A percentile compares a stretch with the other conserved stretches of the same genome.
Evolutionary conservation across 2,797 vertebrate genomes (phyloP).

Genomic region (Anas bernieri): DNA sequence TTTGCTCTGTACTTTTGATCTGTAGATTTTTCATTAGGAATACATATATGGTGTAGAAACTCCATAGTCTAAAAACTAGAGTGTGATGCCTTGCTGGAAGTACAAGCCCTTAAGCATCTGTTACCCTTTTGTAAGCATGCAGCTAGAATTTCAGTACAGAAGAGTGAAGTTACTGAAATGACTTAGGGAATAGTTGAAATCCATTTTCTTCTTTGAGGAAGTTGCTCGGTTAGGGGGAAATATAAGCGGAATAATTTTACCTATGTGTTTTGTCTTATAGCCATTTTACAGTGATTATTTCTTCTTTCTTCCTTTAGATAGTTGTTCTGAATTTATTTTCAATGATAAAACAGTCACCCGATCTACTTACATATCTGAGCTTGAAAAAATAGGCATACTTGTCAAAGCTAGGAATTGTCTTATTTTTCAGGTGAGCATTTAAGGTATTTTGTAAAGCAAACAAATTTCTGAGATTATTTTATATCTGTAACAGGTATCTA

Average conservation of each 20-base stretch:
- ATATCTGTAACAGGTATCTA: neutral
- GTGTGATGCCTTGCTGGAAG: neutral
- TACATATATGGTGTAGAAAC: neutral
- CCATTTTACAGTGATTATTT: neutral
- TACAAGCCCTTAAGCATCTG: fast-evolving
- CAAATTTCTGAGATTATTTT: neutral
- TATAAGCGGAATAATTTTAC: neutral
- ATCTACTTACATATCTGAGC: slow-evolving; percentile 80
- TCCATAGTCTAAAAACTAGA: neutral
- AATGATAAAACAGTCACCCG: slow-evolving; percentile 78
- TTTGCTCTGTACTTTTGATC: neutral
- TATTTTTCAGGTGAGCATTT: slow-evolving; percentile 90
- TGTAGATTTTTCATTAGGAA: neutral
- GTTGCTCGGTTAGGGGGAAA: neutral
- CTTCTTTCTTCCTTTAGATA: slow-evolving; percentile 77
- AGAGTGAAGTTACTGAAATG: neutral
- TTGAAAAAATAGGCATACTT: slow-evolving; percentile 88
- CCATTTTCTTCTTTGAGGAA: neutral
- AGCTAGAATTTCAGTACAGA: neutral
- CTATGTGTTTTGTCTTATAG: neutral
- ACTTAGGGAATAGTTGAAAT: neutral
- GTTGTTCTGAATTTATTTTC: slow-evolving; percentile 84
- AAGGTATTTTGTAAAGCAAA: neutral
- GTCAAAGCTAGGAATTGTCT: slow-evolving; percentile 91
- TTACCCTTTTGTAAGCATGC: neutral